A percentile compares a stretch with the other conserved stretches of the same genome.
Conservation (phyloP, 2,888 invertebrate species). For the Mythimna lalbum region DNA sequence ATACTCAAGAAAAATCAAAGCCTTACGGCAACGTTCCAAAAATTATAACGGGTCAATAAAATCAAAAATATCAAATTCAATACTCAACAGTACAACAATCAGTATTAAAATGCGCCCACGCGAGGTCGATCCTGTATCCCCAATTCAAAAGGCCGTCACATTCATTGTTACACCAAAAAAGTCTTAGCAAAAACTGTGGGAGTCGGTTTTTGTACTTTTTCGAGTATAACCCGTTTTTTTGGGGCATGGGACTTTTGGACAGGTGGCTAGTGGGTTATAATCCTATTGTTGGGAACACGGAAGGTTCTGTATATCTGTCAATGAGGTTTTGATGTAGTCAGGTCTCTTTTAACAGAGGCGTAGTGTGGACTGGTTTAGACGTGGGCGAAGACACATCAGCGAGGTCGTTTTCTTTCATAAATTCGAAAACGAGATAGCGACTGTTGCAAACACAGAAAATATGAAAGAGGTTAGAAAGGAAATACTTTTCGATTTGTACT, state of each 20-base stretch:
- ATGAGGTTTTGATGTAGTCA: conserved; percentile 45
- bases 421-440: too few relatives aligned
- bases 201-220: conserved; percentile 69
- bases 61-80: conserved; percentile 36
- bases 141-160: conserved; percentile 51
- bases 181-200: conserved; percentile 66
- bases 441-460: too few relatives aligned
- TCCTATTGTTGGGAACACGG: conserved; percentile 41
- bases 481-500: too few relatives aligned
- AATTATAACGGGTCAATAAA: conserved; percentile 1
- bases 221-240: conserved; percentile 84
- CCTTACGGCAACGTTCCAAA: background rate
- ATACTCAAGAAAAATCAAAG: background rate
- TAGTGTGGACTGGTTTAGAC: too few relatives aligned
- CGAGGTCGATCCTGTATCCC: conserved; percentile 51
- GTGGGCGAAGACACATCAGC: too few relatives aligned
- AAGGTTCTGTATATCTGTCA: conserved; percentile 39
- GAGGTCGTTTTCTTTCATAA: too few relatives aligned
- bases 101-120: conserved; percentile 29
- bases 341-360: conserved; percentile 12
- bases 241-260: conserved; percentile 82
- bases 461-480: too few relatives aligned
- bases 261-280: conserved; percentile 77
- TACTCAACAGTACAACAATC: conserved; percentile 8
- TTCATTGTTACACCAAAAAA: conserved; percentile 60